A percentile compares a stretch with the other conserved stretches of the same genome.
phyloP scores from a whole-genome alignment of 1,140 invertebrate species.

The Hyposmocoma kahamanoa region DNA sequence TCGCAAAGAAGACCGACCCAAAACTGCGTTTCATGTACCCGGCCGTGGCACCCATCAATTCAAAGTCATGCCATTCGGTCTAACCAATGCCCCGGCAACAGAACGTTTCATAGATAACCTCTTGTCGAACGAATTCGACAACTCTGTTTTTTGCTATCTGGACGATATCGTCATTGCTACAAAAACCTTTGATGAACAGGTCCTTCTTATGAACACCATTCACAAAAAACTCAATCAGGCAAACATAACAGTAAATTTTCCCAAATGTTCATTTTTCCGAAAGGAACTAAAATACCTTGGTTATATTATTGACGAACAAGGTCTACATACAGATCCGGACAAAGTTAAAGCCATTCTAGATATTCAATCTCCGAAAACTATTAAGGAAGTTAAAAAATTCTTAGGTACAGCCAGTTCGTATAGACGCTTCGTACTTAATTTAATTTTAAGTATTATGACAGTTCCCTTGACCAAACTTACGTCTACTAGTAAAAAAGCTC shows the following conservation, averaged over 20 bases:
- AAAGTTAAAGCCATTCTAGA: constrained; percentile 44
- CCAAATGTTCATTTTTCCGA: constrained; percentile 24
- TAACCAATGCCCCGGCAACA: no score
- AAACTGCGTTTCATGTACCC: no score
- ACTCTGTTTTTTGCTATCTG: no score
- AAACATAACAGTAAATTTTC: constrained; percentile 30
- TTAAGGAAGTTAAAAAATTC: constrained; percentile 42
- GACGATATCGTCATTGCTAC: background rate
- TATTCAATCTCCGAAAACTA: constrained; percentile 37
- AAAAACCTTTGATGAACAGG: background rate
- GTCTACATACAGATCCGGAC: constrained; percentile 10
- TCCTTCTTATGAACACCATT: background rate
- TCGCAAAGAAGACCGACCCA: no score
- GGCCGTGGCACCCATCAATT: no score
- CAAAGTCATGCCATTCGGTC: no score
- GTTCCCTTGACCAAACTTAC: no score
- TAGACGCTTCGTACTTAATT: constrained; percentile 53
- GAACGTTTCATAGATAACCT: no score
- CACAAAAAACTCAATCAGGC: no score
- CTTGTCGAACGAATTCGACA: no score
- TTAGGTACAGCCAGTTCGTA: constrained; percentile 58
- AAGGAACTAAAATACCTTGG: constrained; percentile 33
- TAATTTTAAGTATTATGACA: no score
- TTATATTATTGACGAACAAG: constrained; percentile 36
- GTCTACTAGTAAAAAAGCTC: no score